Conservation (phyloP, 2,888 invertebrate genomes). For the Brachypterus glaber region DNA sequence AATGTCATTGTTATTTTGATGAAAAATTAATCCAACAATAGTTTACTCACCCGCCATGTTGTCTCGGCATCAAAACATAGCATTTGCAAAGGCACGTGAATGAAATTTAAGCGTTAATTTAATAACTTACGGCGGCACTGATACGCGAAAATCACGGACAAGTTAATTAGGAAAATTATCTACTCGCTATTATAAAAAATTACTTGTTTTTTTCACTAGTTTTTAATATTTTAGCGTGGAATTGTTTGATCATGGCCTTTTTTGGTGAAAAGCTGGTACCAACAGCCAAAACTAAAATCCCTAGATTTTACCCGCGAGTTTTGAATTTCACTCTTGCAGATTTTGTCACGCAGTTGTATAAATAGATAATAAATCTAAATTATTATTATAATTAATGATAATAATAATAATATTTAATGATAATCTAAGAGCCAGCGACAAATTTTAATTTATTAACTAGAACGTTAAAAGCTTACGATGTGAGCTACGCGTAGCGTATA, state of each 20-base stretch:
- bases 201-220: constrained; percentile 17
- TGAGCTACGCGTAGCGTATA: too few species aligned
- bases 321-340: neutral
- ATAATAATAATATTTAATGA: too few species aligned
- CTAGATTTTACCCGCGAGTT: neutral
- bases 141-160: too few species aligned
- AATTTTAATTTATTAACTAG: too few species aligned
- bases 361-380: too few species aligned
- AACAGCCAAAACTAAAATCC: constrained; percentile 15
- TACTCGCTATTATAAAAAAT: constrained; percentile 12
- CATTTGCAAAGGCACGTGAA: constrained; percentile 38
- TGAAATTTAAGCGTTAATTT: constrained; percentile 18
- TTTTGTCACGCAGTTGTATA: too few species aligned
- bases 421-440: too few species aligned
- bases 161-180: too few species aligned
- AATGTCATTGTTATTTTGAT: constrained; percentile 20
- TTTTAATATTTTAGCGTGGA: constrained; percentile 16
- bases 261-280: constrained; percentile 20
- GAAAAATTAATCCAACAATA: constrained; percentile 16
- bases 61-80: constrained; percentile 38
- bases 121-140: constrained; percentile 16
- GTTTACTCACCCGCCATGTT: constrained; percentile 42
- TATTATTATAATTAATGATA: too few species aligned
- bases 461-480: too few species aligned
- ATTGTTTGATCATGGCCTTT: constrained; percentile 16